Evolutionary conservation across 2,113 vertebrate genomes (phyloP).

Genomic region (Calonectris borealis): DNA sequence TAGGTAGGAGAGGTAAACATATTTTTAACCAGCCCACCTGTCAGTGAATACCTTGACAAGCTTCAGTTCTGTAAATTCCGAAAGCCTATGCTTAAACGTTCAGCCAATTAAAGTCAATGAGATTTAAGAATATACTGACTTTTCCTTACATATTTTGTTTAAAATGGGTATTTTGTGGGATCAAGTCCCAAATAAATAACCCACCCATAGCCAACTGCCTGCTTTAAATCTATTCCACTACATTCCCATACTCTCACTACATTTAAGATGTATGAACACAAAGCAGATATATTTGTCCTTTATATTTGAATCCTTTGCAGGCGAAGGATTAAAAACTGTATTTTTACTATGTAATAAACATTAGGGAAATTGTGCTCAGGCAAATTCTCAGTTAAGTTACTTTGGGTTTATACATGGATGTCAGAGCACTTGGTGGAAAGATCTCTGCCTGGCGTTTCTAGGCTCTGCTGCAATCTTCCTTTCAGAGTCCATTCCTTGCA

Average conservation of each 20-base stretch:
- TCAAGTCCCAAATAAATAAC: not conserved
- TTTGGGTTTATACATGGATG: not conserved
- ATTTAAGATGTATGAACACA: not conserved
- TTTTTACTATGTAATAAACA: not conserved
- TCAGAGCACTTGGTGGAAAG: not conserved
- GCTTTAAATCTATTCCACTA: not conserved
- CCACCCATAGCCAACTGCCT: not conserved
- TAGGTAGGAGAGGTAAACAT: not conserved
- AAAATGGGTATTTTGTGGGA: not conserved
- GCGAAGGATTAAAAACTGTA: not conserved
- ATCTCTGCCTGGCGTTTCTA: not conserved
- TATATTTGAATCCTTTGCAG: not conserved
- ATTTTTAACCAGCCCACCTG: not conserved
- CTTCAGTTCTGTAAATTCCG: not conserved
- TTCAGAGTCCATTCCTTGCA: not conserved
- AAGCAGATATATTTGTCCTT: not conserved
- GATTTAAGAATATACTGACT: not conserved
- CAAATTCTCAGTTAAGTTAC: not conserved
- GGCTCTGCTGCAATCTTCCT: not conserved
- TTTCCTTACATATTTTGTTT: not conserved
- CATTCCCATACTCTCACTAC: not conserved
- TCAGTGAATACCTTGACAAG: not conserved
- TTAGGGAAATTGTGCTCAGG: not conserved
- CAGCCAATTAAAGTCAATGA: not conserved
- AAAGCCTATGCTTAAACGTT: not conserved